Evolutionary conservation across 2,797 vertebrate genomes (phyloP), one percentile per base, ranked within the genome.

Genomic region (Nothura maculosa): DNA sequence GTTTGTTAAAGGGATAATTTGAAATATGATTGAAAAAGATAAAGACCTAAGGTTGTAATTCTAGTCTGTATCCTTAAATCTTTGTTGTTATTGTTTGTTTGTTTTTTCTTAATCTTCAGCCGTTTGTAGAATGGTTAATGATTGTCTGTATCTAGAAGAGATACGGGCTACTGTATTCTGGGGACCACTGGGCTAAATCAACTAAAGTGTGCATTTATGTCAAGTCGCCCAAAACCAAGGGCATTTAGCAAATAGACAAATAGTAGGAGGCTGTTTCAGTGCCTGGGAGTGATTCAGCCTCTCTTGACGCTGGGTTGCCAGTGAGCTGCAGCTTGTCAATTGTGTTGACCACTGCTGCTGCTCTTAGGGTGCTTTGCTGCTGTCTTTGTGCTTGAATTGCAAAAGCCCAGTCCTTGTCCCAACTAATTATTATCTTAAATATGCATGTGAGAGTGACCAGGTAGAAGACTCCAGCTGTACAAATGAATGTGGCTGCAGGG

Each of bases 101-200:
- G 9, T 43, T 45, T 45, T 45, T 45, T 45, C 21, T 45, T 45
- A 45, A 45, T 69, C 27, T 77, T 78, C 58, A 81, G 77, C 85
- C 4, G 4, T 28, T 72, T 50, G 82, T 58, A 90, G 90, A 87
- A 78, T 64, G 73, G 38, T 38, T 38, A 38, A 38, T 43, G 42
- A 10, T 21, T 80, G 72, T 12, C 83, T 94, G n/a, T 81, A 58
- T 89, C 40, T 42, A 12, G 72, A 87, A 38, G 81, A 94, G 86
- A 92, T 94, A 92, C n/a, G 36, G 88, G 83, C 92, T 92, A 52
- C 94, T 95, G 78, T 92, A 81, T 80, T 94, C 81, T 54, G 68
- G 86, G 81, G 90, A 12, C 68, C 78, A 78, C 75, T 90, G 79
- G 30, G 85, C 84, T 94, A 47, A 76, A 80, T 72, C 27, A 81